Conservation (phyloP, 2,888 invertebrate species). For the Acanthosoma haemorrhoidale region DNA sequence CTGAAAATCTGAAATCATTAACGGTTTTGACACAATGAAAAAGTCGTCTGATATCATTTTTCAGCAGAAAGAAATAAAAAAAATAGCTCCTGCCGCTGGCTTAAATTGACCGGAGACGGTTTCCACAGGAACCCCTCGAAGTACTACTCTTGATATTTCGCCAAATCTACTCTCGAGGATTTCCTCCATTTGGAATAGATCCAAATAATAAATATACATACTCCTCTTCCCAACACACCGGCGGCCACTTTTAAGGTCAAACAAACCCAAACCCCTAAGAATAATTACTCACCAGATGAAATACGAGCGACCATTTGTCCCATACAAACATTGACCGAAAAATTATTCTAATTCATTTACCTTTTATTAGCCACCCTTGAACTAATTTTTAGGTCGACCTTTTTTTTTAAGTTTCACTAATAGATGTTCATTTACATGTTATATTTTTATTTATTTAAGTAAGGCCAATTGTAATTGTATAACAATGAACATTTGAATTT, state of each 20-base stretch:
- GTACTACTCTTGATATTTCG: slow-evolving; percentile 15
- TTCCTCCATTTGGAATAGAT: slow-evolving; percentile 11
- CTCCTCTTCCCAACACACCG: background rate
- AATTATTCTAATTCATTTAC: too few relatives aligned
- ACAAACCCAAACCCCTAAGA: too few relatives aligned
- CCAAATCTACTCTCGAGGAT: slow-evolving; percentile 22
- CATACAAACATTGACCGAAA: too few relatives aligned
- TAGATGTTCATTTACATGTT: too few relatives aligned
- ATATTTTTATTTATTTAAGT: too few relatives aligned
- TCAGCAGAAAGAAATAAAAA: background rate
- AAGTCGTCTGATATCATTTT: background rate
- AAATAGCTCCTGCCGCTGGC: background rate
- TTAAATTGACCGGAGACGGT: slow-evolving; percentile 5
- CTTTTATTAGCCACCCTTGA: too few relatives aligned
- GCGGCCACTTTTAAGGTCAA: slow-evolving; percentile 7
- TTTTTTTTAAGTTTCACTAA: too few relatives aligned
- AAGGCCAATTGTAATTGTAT: too few relatives aligned
- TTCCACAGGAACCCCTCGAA: background rate
- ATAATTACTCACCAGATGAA: slow-evolving; percentile 2
- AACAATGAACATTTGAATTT: too few relatives aligned
- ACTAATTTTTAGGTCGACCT: too few relatives aligned
- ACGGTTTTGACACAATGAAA: too few relatives aligned
- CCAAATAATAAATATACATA: slow-evolving; percentile 26
- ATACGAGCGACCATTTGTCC: background rate
- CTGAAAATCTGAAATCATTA: too few relatives aligned